A percentile compares a stretch with the other conserved stretches of the same genome.
Conservation (phyloP, 2,113 vertebrate genomes). For the Gopherus flavomarginatus region DNA sequence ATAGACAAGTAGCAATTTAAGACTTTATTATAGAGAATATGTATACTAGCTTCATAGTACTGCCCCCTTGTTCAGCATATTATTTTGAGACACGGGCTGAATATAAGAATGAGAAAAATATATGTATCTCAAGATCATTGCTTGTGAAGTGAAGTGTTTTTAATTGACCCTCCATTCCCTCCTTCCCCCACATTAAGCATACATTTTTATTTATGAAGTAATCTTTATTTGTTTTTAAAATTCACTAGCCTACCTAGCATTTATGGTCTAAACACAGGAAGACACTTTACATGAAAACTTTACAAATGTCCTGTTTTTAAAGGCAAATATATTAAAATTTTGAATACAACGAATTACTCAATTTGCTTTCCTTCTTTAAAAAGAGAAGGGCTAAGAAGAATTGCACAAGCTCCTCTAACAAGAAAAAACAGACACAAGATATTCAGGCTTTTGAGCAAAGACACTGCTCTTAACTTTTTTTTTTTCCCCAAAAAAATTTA, state of each 20-base stretch:
- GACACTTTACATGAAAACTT: neutral
- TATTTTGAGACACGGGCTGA: slow-evolving; percentile 7
- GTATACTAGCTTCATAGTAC: neutral
- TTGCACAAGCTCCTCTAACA: neutral
- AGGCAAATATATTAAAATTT: neutral
- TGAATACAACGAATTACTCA: neutral
- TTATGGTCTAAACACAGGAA: neutral
- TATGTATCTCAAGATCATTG: neutral
- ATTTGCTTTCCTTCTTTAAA: neutral
- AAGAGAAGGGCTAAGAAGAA: neutral
- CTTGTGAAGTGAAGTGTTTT: neutral
- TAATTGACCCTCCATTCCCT: neutral
- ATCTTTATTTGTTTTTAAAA: neutral
- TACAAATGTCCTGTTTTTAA: neutral
- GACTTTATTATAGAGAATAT: neutral
- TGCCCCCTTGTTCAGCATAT: neutral
- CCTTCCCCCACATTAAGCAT: neutral
- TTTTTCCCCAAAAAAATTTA: neutral
- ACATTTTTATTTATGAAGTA: neutral
- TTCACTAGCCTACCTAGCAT: neutral
- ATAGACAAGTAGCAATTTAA: neutral
- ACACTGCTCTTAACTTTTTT: neutral
- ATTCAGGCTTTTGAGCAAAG: neutral
- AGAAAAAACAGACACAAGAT: neutral
- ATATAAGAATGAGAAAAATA: neutral